Conservation (phyloP, 2,797 vertebrate species). For the Dermochelys coriacea region DNA sequence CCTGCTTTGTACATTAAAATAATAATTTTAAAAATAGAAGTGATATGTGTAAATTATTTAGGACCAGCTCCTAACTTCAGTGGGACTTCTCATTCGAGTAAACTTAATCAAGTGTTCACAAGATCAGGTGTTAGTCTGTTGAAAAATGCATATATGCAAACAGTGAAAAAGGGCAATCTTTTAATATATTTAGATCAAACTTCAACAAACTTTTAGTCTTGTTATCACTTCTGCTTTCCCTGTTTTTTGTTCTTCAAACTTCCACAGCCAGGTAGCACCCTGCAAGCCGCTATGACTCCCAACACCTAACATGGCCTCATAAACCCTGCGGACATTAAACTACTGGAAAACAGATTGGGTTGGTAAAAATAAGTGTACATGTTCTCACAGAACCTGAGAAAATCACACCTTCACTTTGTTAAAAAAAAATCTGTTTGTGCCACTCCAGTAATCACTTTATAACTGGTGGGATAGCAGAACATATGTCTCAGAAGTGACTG, state of each 20-base stretch:
- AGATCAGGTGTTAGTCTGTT: slow-evolving; percentile 4
- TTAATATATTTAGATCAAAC: slow-evolving; percentile 28
- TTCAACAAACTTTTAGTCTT: slow-evolving; percentile 8
- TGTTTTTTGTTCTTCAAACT: slow-evolving; percentile 9
- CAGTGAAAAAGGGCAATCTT: slow-evolving; percentile 6
- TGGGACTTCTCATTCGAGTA: background rate
- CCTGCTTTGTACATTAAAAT: slow-evolving; percentile 6
- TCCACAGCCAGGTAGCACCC: slow-evolving; percentile 42
- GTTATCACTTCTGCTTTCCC: slow-evolving; percentile 29
- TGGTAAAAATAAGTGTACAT: slow-evolving; percentile 82
- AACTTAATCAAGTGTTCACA: background rate
- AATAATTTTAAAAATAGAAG: slow-evolving; percentile 14
- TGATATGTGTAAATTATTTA: slow-evolving; percentile 52
- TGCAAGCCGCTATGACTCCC: slow-evolving; percentile 45
- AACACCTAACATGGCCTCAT: slow-evolving; percentile 68
- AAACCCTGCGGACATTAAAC: slow-evolving; percentile 78
- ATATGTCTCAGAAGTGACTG: slow-evolving; percentile 76
- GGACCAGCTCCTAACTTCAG: background rate
- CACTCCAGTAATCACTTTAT: slow-evolving; percentile 79
- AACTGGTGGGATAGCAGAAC: slow-evolving; percentile 78
- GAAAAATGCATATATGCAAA: slow-evolving; percentile 10
- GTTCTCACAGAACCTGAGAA: slow-evolving; percentile 86
- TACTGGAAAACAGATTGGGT: slow-evolving; percentile 81
- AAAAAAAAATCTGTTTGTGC: slow-evolving; percentile 83
- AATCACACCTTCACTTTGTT: slow-evolving; percentile 84